Evolutionary conservation across 2,113 vertebrate genomes (phyloP), one percentile per base, ranked within the genome.

Genomic region (Pantherophis guttatus): DNA sequence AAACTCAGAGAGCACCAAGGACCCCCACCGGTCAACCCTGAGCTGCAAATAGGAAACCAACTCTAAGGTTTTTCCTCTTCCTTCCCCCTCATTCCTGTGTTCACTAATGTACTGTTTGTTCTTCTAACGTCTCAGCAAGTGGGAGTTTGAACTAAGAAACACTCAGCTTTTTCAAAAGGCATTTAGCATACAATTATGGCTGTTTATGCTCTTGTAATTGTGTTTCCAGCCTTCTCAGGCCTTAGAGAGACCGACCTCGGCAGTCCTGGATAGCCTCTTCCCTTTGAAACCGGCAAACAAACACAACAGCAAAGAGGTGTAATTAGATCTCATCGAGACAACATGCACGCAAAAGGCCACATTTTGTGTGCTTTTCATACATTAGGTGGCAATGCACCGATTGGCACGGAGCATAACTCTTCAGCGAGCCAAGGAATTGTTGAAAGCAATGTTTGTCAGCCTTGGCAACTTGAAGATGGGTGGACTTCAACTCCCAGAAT

Each of bases 101-200:
- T 97, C 87, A 87, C 95, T 96, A 96, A 97, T 97, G 96, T 95
- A 93, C 93, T 97, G 97, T 97, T 97, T 97, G 96, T 96, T 97
- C 97, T 97, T 97, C 97, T 97, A 96, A 95, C 95, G 92, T 93
- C 94, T 94, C 96, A 96, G 96, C 88, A 95, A 97, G 97, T 96
- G 97, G 96, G 97, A 97, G 97, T 96, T 97, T 97, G 96, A 97
- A 92, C 96, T 96, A 96, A 87, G 86, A 97, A 97, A 96, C 95
- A 96, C 97, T 90, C 95, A 95, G 96, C 96, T 97, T 95, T 97
- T 97, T 96, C 95, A 96, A 97, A 97, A 97, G 96, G 96, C 96
- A 97, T 97, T 97, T 97, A 96, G 96, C 92, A 96, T 97, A 96
- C 96, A 97, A 97, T 97, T 97, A 97, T 95, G 96, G 96, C 96